Base-by-base conservation (phyloP, 1,140 invertebrate species). In the Drosophila auraria region DNA sequence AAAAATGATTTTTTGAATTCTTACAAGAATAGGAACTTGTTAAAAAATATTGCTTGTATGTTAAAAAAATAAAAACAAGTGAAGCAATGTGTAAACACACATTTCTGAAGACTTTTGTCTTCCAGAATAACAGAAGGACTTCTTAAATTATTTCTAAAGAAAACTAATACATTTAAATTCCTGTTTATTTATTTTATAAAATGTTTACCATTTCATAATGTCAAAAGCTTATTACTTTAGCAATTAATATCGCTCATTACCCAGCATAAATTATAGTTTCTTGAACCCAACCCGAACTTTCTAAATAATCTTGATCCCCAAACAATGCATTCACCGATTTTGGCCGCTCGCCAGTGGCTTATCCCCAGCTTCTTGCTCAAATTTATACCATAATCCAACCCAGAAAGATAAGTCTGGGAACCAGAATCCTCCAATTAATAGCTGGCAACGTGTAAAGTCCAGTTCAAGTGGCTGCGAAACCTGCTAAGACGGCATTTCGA, bases 401-500 rank as follows among this genome's bases (percentile, higher is more conserved):
- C n/a, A 17, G n/a, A 17, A 11, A 65, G 27, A 58, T 23, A 65
- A 44, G 57, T 27, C 20, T 33, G 11, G 23, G 36, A 20, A 54
- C 38, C 42, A 47, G 42, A 51, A n/a, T 38, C 14, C 40, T n/a
- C 40, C 64, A 71, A 25, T 56, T 54, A 71, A 68, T 68, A 38
- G 20, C 47, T 56, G 40, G 68, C 63, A 49, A 68, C 44, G 65
- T 68, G 59, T 49, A 63, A 64, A 65, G 59, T 64, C 60, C 65
- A 47, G 44, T 50, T 40, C 60, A 54, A 71, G 49, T 47, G 68
- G 60, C 60, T 64, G 61, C 27, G 54, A 33, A 45, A 42, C 14
- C 53, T 20, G 62, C 47, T 30, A 70, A 70, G 66, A 53, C 20
- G 57, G 68, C 68, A 69, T 56, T 71, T 36, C 68, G 40, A 71